Conservation (phyloP, 2,113 vertebrate genomes). For the Epinephelus lanceolatus region DNA sequence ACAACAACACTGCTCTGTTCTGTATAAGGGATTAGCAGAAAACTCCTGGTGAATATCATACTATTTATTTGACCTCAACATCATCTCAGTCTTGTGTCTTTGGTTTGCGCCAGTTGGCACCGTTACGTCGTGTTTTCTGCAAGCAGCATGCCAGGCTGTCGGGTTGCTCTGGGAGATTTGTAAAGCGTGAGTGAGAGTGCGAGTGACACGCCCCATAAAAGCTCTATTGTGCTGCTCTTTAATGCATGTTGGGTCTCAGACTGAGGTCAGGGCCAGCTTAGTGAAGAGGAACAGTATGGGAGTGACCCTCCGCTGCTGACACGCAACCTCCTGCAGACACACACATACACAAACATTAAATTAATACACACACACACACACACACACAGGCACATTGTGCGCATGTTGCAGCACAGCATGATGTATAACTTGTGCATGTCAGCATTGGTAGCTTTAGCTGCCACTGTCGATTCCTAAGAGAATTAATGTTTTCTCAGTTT, state of each 20-base stretch:
- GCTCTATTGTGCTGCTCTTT: conserved; percentile 62
- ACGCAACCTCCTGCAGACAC: conserved; percentile 43
- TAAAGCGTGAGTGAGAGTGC: conserved; percentile 36
- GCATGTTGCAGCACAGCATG: neutral
- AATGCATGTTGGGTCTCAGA: conserved; percentile 45
- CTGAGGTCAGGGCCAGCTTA: conserved; percentile 54
- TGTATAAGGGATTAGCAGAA: conserved; percentile 9
- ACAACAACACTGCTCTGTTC: conserved; percentile 9
- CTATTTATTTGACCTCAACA: conserved; percentile 6
- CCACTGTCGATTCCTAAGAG: conserved; percentile 11
- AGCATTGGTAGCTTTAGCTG: conserved; percentile 30
- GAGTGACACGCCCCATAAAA: conserved; percentile 63
- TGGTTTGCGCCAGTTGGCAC: conserved; percentile 52
- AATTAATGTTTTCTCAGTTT: conserved; percentile 26
- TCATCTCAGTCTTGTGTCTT: conserved; percentile 31
- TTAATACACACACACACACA: neutral
- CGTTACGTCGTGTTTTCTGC: conserved; percentile 17
- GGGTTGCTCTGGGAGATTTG: conserved; percentile 51
- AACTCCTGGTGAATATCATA: conserved; percentile 1
- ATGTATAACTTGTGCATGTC: conserved; percentile 27
- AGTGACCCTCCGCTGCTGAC: conserved; percentile 48
- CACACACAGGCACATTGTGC: neutral
- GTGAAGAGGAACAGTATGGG: conserved; percentile 38
- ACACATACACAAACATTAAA: conserved; percentile 7
- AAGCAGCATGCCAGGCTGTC: conserved; percentile 27